Conservation (phyloP, 1,140 invertebrate species). For the Drosophila trapezifrons region DNA sequence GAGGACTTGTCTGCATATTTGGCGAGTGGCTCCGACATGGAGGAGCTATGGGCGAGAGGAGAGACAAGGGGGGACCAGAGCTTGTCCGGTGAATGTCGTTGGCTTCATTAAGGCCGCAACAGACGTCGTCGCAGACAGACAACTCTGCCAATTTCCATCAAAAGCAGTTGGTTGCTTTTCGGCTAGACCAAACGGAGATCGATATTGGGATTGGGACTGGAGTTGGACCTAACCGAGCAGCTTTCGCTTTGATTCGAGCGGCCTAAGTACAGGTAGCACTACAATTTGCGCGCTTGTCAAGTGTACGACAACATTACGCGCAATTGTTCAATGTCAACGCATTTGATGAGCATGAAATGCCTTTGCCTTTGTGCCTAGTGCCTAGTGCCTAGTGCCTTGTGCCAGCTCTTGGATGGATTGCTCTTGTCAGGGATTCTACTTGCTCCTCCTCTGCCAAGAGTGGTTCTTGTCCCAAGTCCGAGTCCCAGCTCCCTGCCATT, state of each 20-base stretch:
- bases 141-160: conserved; percentile 81
- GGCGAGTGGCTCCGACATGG: conserved; percentile 54
- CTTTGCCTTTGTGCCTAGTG: conserved; percentile 34
- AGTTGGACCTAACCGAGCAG: conserved; percentile 1
- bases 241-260: conserved; percentile 61
- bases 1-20: conserved; percentile 67
- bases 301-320: conserved; percentile 83
- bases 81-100: conserved; percentile 60
- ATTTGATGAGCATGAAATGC: conserved; percentile 83
- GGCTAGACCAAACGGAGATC: conserved; percentile 70
- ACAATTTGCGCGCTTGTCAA: conserved; percentile 83
- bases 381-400: no score
- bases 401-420: conserved; percentile 52
- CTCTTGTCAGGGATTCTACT: conserved; percentile 43
- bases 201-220: conserved; percentile 34
- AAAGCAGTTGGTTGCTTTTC: conserved; percentile 57
- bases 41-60: conserved; percentile 19
- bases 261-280: conserved; percentile 69
- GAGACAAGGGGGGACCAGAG: conserved; percentile 32
- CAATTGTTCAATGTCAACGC: conserved; percentile 83
- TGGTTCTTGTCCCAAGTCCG: conserved; percentile 15
- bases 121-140: conserved; percentile 55
- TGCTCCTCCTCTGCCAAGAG: conserved; percentile 2
- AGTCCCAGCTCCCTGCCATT: conserved; percentile 42
- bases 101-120: conserved; percentile 73